Conservation (phyloP, 1,140 invertebrate species). For the Drosophila tristis region DNA sequence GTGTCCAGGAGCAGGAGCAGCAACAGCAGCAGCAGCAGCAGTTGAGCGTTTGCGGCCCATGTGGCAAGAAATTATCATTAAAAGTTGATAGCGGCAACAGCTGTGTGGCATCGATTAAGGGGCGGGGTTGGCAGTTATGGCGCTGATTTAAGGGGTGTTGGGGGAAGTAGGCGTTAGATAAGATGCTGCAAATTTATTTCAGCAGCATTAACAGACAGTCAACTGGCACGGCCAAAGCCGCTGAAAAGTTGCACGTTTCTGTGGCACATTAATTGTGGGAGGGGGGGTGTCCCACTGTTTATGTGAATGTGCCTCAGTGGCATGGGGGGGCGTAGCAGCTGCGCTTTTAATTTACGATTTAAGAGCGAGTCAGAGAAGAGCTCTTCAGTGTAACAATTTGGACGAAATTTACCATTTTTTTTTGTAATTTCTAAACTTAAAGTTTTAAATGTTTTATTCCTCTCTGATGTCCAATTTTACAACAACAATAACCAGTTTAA, state of each 20-base stretch:
- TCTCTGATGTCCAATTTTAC: too few relatives aligned
- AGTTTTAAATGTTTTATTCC: too few relatives aligned
- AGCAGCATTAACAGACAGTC: constrained; percentile 74
- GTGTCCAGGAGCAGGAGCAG: constrained; percentile 47
- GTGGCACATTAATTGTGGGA: constrained; percentile 42
- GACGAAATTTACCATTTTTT: too few relatives aligned
- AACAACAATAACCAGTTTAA: too few relatives aligned
- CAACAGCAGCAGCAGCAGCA: constrained; percentile 1
- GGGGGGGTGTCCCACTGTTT: not conserved
- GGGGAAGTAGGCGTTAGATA: constrained; percentile 18
- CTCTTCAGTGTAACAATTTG: too few relatives aligned
- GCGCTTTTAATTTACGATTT: too few relatives aligned
- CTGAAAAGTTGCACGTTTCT: constrained; percentile 49
- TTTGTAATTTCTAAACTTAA: too few relatives aligned
- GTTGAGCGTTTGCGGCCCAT: constrained; percentile 23
- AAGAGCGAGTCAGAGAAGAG: too few relatives aligned
- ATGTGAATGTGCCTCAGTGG: not conserved
- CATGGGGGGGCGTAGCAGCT: too few relatives aligned
- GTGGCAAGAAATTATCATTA: constrained; percentile 76
- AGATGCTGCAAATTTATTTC: constrained; percentile 65
- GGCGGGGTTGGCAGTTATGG: not conserved
- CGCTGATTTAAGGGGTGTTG: too few relatives aligned
- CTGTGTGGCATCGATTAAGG: constrained; percentile 66
- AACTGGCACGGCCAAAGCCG: constrained; percentile 55
- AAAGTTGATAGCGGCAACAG: constrained; percentile 74